These are phyloP conservation scores for Rotaria magnacalcarata DNA, from an alignment of 2,888 invertebrate genomes.

Conservation along the genomic window DNA sequence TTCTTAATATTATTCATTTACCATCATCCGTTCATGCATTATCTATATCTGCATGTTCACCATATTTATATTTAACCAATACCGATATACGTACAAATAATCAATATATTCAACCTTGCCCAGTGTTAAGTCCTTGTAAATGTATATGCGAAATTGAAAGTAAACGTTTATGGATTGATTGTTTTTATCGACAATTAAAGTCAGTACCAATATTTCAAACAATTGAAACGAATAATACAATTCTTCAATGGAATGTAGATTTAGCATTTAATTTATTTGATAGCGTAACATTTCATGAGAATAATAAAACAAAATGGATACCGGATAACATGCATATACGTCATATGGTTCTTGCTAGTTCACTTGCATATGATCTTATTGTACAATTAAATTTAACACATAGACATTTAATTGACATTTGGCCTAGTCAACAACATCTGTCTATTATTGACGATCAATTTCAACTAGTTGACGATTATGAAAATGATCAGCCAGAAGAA, in stretches of 20 bases:
- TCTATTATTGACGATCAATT: background rate
- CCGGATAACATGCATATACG: background rate
- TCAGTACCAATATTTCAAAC: background rate
- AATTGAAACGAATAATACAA: background rate
- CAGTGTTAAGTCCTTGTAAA: background rate
- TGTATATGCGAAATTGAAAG: constrained; percentile 30
- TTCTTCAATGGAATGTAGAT: constrained; percentile 15
- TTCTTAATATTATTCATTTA: background rate
- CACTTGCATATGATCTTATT: constrained; percentile 14
- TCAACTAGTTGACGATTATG: background rate
- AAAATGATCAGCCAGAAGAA: background rate
- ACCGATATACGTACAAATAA: background rate
- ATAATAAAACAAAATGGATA: background rate
- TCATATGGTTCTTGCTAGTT: background rate
- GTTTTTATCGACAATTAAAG: background rate
- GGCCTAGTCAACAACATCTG: constrained; percentile 6
- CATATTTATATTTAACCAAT: background rate
- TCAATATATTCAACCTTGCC: constrained; percentile 26
- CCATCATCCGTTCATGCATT: background rate
- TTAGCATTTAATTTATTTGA: constrained; percentile 32
- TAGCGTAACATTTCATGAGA: background rate
- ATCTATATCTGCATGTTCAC: constrained; percentile 22
- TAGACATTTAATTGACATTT: background rate
- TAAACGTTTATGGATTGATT: constrained; percentile 38
- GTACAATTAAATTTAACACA: constrained; percentile 13